phyloP scores from a whole-genome alignment of 64 coral and sea anemone species.

The Stichodactyla mertensii region DNA sequence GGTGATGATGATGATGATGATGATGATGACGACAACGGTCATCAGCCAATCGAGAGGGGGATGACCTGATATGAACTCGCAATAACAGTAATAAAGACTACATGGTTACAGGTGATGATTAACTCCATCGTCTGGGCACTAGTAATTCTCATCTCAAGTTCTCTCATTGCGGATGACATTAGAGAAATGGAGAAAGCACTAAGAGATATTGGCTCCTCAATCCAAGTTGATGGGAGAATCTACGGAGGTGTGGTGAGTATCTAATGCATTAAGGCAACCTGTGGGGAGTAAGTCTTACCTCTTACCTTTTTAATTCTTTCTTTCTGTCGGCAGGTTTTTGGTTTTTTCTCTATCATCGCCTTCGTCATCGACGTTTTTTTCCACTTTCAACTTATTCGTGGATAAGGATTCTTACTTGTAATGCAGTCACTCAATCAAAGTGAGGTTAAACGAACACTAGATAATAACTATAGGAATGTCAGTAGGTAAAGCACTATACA shows the following conservation, averaged over 20 bases:
- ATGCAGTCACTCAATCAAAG: too few species aligned
- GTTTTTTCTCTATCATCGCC: conserved; percentile 5
- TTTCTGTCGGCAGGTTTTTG: conserved; percentile 13
- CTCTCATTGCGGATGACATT: conserved; percentile 14
- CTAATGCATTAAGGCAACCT: background rate
- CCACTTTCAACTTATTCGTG: background rate
- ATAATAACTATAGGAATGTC: too few species aligned
- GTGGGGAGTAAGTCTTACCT: too few species aligned
- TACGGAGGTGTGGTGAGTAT: background rate
- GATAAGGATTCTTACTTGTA: background rate
- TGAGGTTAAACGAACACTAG: too few species aligned
- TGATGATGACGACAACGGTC: too few species aligned
- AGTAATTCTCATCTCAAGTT: conserved; percentile 32
- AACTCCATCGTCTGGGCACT: conserved; percentile 30
- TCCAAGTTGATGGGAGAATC: too few species aligned
- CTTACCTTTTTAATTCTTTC: background rate
- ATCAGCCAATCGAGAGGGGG: too few species aligned
- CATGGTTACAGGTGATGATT: conserved; percentile 26
- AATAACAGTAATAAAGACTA: background rate
- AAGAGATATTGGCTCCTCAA: too few species aligned
- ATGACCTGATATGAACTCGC: too few species aligned
- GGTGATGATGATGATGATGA: too few species aligned
- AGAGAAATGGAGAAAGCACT: too few species aligned
- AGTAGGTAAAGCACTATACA: too few species aligned
- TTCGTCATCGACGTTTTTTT: conserved; percentile 22